These are phyloP conservation scores for Rissa tridactyla DNA, from an alignment of 2,113 vertebrate species.

Conservation along the genomic window DNA sequence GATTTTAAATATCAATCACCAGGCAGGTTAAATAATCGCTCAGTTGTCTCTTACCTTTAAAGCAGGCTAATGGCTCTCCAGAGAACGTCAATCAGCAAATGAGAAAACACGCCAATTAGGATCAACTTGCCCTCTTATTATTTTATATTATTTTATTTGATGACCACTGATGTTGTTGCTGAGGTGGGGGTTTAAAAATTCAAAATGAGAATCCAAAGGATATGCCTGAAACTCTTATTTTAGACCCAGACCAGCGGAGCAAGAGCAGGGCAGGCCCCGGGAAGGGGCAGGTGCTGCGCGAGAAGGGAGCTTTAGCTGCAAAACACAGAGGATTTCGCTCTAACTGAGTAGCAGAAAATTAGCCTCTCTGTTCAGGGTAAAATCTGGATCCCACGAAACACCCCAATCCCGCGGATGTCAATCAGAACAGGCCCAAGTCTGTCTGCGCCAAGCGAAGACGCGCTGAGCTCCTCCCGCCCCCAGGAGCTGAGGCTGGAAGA, in stretches of 20 bases:
- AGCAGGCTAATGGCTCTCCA: constrained; percentile 86
- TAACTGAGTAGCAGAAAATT: accelerated
- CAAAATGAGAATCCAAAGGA: neutral
- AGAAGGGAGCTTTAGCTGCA: neutral
- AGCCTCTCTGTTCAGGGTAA: neutral
- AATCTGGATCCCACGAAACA: neutral
- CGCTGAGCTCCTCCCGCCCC: neutral
- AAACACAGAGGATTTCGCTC: neutral
- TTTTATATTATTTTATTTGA: constrained; percentile 19
- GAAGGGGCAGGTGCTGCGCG: neutral
- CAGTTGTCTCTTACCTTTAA: constrained; percentile 78
- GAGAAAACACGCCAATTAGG: constrained; percentile 81
- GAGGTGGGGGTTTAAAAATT: neutral
- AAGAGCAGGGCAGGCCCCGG: accelerated
- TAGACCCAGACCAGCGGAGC: neutral
- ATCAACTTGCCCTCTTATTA: constrained; percentile 56
- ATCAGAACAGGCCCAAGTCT: neutral
- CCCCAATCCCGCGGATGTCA: neutral
- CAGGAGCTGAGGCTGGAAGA: neutral
- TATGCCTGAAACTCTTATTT: neutral
- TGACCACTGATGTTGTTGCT: neutral
- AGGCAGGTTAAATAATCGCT: constrained; percentile 79
- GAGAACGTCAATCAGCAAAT: constrained; percentile 72
- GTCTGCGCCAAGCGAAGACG: neutral
- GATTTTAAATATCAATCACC: constrained; percentile 76